Percentiles rank a stretch among this genome's conserved stretches.
Evolutionary conservation across 2,888 invertebrate species (phyloP).

Genomic region (Rutpela maculata): DNA sequence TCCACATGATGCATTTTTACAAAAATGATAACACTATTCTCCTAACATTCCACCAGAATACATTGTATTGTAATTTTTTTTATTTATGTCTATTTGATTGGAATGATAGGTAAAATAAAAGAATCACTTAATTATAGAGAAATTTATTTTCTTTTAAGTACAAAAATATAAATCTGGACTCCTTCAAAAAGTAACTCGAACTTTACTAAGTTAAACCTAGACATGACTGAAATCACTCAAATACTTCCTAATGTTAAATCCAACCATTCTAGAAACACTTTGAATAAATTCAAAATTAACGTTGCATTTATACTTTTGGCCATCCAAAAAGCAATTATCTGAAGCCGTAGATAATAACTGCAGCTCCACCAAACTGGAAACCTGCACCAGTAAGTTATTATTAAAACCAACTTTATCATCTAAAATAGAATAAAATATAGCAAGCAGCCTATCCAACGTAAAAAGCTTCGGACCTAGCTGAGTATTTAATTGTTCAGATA

Average conservation of each 20-base stretch:
- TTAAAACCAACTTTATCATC: constrained; percentile 90
- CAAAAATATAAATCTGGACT: neutral
- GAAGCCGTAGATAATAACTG: constrained; percentile 84
- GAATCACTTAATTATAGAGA: no score
- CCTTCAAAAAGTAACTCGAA: neutral
- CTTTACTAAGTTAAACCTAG: constrained; percentile 18
- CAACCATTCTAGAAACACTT: constrained; percentile 85
- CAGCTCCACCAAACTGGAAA: constrained; percentile 90
- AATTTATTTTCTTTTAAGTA: no score
- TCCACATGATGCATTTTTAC: no score
- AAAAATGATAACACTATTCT: no score
- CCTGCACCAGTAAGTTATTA: constrained; percentile 90
- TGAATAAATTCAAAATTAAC: constrained; percentile 88
- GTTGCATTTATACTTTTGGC: constrained; percentile 91
- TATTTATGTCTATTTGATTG: no score
- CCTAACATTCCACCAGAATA: no score
- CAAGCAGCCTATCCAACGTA: constrained; percentile 65
- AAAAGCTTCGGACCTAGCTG: constrained; percentile 87
- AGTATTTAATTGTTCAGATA: constrained; percentile 78
- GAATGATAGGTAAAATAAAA: no score
- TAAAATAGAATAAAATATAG: constrained; percentile 80
- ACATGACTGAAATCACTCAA: constrained; percentile 81
- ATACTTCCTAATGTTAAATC: constrained; percentile 86
- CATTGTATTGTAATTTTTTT: no score
- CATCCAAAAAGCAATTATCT: constrained; percentile 85